Evolutionary conservation across 2,797 vertebrate genomes (phyloP), one percentile per base, ranked within the genome.

Genomic region (Syngnathus rostellatus): DNA sequence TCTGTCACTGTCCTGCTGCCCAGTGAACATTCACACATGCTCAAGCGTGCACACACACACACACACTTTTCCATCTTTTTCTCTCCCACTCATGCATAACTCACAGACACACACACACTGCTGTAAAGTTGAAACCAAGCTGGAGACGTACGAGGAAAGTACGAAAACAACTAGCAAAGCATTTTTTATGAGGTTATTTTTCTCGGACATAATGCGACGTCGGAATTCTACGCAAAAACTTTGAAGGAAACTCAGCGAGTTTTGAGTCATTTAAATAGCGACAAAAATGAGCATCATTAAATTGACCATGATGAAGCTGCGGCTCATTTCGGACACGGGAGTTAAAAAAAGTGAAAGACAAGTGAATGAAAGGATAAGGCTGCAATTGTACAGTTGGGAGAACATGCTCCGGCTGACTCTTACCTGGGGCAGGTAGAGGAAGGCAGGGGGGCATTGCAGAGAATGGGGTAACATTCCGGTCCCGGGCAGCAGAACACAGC

Each of bases 391-490:
- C 17, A 31, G 3, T 31, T 31, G 0, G n/a, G 11, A 21, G 50
- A n/a, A 51, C 21, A n/a, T 46, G 63, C n/a, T 51, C n/a, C 16
- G 57, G 45, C 53, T 23, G 51, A 61, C 72, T 82, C 94, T 94
- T 95, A 96, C 94, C 94, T 95, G 93, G 87, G 94, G 94, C 90
- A 96, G 93, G 91, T 94, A 96, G 90, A 97, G 94, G 91, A 95
- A 94, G 80, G 95, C 91, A 37, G 77, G 94, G 90, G 87, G 92
- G 81, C 94, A 94, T 79, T 94, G 93, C 81, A 94, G 90, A 75
- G 94, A 93, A 84, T 92, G 94, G 86, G 94, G 92, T 85, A 96
- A 92, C 93, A 95, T 93, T 89, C 93, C 93, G 76, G 93, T 92
- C 83, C 92, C 92, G 88, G 94, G 91, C 90, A 97, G 91, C 88